Conservation (phyloP, 2,797 vertebrate species). For the Tarsius wallacei region DNA sequence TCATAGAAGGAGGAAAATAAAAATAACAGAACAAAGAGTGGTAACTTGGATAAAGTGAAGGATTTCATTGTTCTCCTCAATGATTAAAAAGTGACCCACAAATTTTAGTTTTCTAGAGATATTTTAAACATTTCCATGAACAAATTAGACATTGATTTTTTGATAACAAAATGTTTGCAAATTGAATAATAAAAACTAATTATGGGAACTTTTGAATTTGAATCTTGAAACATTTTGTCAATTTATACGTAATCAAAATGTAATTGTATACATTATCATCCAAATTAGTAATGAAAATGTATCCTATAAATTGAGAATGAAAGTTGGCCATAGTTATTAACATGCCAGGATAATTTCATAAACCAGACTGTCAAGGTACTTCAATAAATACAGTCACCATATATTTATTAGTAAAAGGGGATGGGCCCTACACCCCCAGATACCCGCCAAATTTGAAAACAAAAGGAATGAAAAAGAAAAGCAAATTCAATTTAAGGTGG, state of each 20-base stretch:
- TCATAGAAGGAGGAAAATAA: neutral
- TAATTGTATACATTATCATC: neutral
- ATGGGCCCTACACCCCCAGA: neutral
- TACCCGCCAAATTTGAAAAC: fast-evolving
- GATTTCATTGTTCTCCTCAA: neutral
- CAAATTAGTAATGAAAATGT: constrained; percentile 6
- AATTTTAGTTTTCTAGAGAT: constrained; percentile 7
- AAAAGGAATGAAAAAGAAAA: neutral
- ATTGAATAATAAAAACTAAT: neutral
- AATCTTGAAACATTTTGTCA: neutral
- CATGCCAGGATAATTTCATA: neutral
- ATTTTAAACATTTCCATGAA: constrained; percentile 9
- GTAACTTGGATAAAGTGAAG: neutral
- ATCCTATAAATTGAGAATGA: neutral
- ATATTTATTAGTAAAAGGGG: neutral
- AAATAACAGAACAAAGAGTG: neutral
- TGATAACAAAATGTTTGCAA: neutral
- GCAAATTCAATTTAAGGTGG: neutral
- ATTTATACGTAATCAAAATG: neutral
- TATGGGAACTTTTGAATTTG: constrained; percentile 16
- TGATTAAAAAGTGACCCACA: neutral
- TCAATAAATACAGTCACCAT: neutral
- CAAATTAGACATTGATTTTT: constrained; percentile 47
- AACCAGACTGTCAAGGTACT: neutral
- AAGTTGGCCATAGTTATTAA: constrained; percentile 32